phyloP scores from a whole-genome alignment of 1,140 invertebrate genomes.

The Gonioctena quinquepunctata region DNA sequence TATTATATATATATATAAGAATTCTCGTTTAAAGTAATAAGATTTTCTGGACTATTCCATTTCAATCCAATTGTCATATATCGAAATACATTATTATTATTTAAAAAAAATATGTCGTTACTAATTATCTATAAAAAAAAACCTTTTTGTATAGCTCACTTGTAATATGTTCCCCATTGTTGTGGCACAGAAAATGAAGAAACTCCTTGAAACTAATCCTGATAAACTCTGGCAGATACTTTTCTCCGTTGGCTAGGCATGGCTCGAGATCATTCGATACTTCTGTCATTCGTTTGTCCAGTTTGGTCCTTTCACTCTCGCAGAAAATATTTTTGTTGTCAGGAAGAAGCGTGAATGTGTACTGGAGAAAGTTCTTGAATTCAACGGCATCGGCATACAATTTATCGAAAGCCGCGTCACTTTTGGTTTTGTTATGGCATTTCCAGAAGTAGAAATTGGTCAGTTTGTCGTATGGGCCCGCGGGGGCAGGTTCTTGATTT shows the following conservation, averaged over 20 bases:
- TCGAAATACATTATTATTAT: too few relatives aligned
- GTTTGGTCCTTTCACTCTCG: neutral
- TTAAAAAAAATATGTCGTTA: too few relatives aligned
- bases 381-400: neutral
- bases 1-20: too few relatives aligned
- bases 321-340: neutral
- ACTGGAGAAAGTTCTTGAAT: neutral
- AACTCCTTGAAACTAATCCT: slow-evolving; percentile 12
- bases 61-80: too few relatives aligned
- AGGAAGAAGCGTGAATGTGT: slow-evolving; percentile 9
- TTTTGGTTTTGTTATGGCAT: slow-evolving; percentile 1
- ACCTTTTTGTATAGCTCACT: too few relatives aligned
- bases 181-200: slow-evolving; percentile 20
- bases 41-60: too few relatives aligned
- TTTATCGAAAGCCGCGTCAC: neutral
- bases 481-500: neutral
- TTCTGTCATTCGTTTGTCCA: slow-evolving; percentile 1
- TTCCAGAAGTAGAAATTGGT: slow-evolving; percentile 2
- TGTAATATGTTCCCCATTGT: slow-evolving; percentile 9
- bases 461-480: slow-evolving; percentile 1
- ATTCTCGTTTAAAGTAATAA: too few relatives aligned
- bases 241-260: neutral
- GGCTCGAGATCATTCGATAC: neutral
- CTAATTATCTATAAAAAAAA: too few relatives aligned
- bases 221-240: slow-evolving; percentile 5